Evolutionary conservation across 2,113 vertebrate species (phyloP).

Genomic region (Phycodurus eques): DNA sequence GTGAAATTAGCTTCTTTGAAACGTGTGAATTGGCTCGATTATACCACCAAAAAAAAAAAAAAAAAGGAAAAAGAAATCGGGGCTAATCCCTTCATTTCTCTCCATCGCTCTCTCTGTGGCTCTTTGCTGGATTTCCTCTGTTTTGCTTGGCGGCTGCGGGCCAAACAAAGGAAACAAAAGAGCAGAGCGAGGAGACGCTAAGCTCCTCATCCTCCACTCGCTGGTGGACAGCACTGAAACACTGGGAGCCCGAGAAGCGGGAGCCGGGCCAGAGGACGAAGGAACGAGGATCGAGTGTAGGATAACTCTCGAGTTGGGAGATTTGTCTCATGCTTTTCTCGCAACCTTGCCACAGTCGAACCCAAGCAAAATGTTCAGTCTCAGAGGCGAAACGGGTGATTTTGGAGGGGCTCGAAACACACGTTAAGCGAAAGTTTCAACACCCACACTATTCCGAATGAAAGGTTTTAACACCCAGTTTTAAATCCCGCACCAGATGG

Average conservation of each 20-base stretch:
- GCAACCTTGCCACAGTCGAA: no score
- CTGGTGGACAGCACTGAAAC: background rate
- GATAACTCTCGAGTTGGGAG: no score
- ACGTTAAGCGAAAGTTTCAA: no score
- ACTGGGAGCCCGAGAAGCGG: background rate
- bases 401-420: no score
- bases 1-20: background rate
- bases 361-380: no score
- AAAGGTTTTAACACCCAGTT: no score
- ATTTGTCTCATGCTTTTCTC: no score
- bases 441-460: no score
- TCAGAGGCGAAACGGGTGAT: no score
- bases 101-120: background rate
- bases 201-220: background rate
- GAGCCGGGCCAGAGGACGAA: background rate
- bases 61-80: background rate
- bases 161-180: background rate
- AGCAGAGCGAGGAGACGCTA: background rate
- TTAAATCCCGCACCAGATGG: no score
- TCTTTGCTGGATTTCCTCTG: slow-evolving; percentile 6
- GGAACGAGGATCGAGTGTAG: no score
- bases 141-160: background rate
- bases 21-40: background rate
- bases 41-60: background rate
- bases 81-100: background rate